Conservation (phyloP, 92 coral and sea anemone species). For the Epizoanthus stellaris region DNA sequence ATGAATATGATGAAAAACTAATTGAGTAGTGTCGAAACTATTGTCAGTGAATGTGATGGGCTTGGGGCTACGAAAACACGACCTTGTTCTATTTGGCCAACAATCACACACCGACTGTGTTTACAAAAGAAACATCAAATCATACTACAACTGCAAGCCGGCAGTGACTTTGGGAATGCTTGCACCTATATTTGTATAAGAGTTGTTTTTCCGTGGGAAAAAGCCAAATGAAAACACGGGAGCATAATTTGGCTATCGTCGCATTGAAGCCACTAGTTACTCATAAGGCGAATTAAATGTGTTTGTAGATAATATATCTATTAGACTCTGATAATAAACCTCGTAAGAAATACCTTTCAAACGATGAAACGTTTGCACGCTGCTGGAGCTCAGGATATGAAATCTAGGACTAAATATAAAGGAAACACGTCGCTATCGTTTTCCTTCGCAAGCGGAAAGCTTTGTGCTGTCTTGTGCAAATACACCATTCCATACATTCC, state of each 20-base stretch:
- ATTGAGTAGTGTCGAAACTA: slow-evolving; percentile 15
- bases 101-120: slow-evolving; percentile 21
- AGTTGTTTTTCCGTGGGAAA: slow-evolving; percentile 40
- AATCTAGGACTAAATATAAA: neutral
- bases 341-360: neutral
- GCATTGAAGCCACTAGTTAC: neutral
- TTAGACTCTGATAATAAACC: neutral
- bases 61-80: slow-evolving; percentile 41
- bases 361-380: neutral
- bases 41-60: slow-evolving; percentile 23
- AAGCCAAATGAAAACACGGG: slow-evolving; percentile 16
- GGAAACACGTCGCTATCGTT: neutral
- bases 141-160: neutral
- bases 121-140: slow-evolving; percentile 26
- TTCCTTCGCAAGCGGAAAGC: slow-evolving; percentile 28
- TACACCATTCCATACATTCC: slow-evolving; percentile 26
- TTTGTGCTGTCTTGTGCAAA: slow-evolving; percentile 27
- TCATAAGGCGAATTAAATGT: slow-evolving; percentile 6
- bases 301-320: slow-evolving; percentile 7
- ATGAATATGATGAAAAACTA: neutral
- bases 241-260: neutral
- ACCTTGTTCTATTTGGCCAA: slow-evolving; percentile 2
- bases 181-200: slow-evolving; percentile 40
- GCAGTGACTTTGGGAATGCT: slow-evolving; percentile 11
- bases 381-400: neutral